A percentile compares a stretch with the other conserved stretches of the same genome.
These are phyloP conservation scores for Limnephilus auricula DNA, from an alignment of 2,888 invertebrate genomes.

Conservation along the genomic window DNA sequence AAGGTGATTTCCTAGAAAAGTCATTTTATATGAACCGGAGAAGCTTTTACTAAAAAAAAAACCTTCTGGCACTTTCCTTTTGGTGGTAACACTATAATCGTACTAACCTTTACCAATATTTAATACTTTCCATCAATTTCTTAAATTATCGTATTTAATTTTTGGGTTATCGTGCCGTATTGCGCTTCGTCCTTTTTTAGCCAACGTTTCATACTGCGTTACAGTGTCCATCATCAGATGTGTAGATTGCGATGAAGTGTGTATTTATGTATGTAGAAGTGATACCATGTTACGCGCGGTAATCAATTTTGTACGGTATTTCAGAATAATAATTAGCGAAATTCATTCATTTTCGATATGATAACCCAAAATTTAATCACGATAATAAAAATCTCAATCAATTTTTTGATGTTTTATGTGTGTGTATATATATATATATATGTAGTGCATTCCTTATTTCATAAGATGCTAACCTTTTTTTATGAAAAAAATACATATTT, in stretches of 20 bases:
- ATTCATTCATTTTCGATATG: too few relatives aligned
- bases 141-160: not conserved
- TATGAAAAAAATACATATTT: not conserved
- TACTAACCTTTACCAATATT: slow-evolving; percentile 54
- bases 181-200: too few relatives aligned
- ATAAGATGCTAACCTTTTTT: not conserved
- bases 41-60: not conserved
- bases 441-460: not conserved
- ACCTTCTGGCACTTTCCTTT: not conserved
- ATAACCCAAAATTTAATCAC: too few relatives aligned
- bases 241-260: too few relatives aligned
- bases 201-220: too few relatives aligned
- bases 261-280: too few relatives aligned
- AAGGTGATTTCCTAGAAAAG: not conserved
- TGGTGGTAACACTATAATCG: slow-evolving; percentile 50
- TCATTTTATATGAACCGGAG: not conserved
- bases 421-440: slow-evolving; percentile 6
- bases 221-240: too few relatives aligned
- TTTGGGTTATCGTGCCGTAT: too few relatives aligned
- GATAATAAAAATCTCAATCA: not conserved
- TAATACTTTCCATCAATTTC: not conserved
- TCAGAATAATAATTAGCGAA: too few relatives aligned
- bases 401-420: slow-evolving; percentile 21
- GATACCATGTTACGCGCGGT: too few relatives aligned
- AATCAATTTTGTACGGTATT: too few relatives aligned